Percentiles rank a stretch among this genome's conserved stretches.
Evolutionary conservation across 1,140 invertebrate species (phyloP).

Genomic region (honey bee (Apis mellifera)): Amel_HAv3.1 CM009935.2:9847501-9848000

Average conservation of each 20-base stretch:
- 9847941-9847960: conserved; percentile 79
- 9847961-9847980: conserved; percentile 79
- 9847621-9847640: neutral
- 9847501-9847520: no score
- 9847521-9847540: no score
- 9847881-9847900: conserved; percentile 55
- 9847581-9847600: no score
- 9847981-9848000: conserved; percentile 66
- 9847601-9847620: neutral
- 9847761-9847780: conserved; percentile 62
- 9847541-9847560: no score
- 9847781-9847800: conserved; percentile 81
- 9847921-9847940: conserved; percentile 80
- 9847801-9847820: conserved; percentile 79
- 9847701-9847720: neutral
- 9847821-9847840: conserved; percentile 60
- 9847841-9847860: conserved; percentile 62
- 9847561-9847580: no score
- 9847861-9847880: conserved; percentile 53
- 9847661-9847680: no score
- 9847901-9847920: conserved; percentile 58
- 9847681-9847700: no score
- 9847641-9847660: neutral
- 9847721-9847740: neutral
- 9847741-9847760: conserved; percentile 46